phyloP scores from a whole-genome alignment of 2,113 vertebrate genomes.

The Passer domesticus region DNA sequence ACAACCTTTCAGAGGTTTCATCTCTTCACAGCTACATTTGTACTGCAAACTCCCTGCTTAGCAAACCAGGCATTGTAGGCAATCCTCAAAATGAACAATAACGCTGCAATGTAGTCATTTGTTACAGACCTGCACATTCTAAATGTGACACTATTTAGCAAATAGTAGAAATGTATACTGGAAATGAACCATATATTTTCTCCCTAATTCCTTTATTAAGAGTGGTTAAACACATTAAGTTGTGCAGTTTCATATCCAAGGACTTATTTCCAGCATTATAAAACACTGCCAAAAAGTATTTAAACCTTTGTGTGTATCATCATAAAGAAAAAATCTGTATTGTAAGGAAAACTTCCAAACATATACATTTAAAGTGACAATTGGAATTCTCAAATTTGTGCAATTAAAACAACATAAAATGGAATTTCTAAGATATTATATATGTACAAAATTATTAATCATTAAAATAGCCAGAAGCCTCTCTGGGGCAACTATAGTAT shows the following conservation, averaged over 20 bases:
- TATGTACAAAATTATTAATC: not conserved
- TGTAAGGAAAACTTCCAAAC: not conserved
- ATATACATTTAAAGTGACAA: not conserved
- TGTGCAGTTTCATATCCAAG: not conserved
- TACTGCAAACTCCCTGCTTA: not conserved
- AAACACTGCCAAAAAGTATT: not conserved
- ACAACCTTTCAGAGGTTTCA: not conserved
- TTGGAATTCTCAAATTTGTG: not conserved
- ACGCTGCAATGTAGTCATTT: not conserved
- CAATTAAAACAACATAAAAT: not conserved
- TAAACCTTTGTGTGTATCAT: not conserved
- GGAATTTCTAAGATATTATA: not conserved
- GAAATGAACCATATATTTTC: slow-evolving; percentile 5
- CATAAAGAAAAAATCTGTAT: not conserved
- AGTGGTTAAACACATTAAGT: slow-evolving; percentile 3
- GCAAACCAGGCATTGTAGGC: not conserved
- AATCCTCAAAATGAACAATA: not conserved
- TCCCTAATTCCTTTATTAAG: not conserved
- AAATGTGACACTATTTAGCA: not conserved
- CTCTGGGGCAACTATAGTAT: not conserved
- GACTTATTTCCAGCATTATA: not conserved
- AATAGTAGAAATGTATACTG: not conserved
- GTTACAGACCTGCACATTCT: not conserved
- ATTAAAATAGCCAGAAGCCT: not conserved
- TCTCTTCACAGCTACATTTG: not conserved